Base-by-base conservation (phyloP, 2,113 vertebrate genomes). In the Rhinolophus ferrumequinum region DNA sequence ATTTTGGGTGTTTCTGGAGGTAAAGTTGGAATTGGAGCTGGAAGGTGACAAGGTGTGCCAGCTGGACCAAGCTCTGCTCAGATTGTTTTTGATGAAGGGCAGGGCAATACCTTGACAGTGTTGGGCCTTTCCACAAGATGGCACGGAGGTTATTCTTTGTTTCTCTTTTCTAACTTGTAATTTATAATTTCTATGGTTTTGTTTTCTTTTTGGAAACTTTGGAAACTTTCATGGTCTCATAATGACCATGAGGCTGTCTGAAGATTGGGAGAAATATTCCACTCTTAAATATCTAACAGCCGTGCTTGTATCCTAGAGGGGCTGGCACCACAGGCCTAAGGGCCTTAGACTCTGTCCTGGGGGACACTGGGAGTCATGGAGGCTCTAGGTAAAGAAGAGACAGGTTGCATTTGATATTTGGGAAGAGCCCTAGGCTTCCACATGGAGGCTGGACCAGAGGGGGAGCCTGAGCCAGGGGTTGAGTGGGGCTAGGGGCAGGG, bases 41-140 rank as follows among this genome's bases (percentile, higher is more conserved):
- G 73, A 33, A 54, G 69, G 67, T 44, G 66, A 8, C 3, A 35
- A 50, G 33, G 19, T 8, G 13, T 1, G 11, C 28, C 6, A 2
- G 24, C 64, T 14, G 41, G 72, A 81, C 9, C 22, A 26, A 24
- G 35, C 13, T 56, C 28, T 35, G 18, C 11, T 10, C 2, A 35
- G 44, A 66, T 58, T 35, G 0, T 12, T 70, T 30, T 16, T 11
- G 28, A 33, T 2, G 3, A 54, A 8, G 8, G 3, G 54, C 33
- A 0, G 11, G 30, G 33, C 0, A 41, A 3, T 9, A 58, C 67
- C 69, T 8, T 18, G 50, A 67, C 64, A n/a, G 14, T 75, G 54
- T 85, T 11, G n/a, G 56, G 77, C 82, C 35, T 75, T 67, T 60
- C 93, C 94, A 86, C 82, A n/a, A 94, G 94, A 5, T 88, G 95